Base-by-base conservation (phyloP, 2,113 vertebrate species). In the Donacobius atricapilla region DNA sequence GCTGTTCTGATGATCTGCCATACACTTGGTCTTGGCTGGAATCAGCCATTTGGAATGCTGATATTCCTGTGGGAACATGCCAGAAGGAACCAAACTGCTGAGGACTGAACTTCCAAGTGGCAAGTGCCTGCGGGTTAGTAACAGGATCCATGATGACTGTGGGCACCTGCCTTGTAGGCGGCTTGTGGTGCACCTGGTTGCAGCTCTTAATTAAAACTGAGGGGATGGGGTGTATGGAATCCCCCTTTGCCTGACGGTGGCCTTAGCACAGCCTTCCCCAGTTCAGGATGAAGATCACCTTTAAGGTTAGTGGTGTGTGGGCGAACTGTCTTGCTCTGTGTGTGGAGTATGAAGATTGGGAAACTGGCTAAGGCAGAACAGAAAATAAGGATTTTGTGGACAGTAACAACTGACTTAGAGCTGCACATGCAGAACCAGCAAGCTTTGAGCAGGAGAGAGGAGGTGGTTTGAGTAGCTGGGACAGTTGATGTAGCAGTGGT, bases 11-110 rank as follows among this genome's bases (percentile, higher is more conserved):
- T 71, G 25, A 31, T 73, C 31, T 85, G 75, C 56, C 15, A 0
- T 56, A 4, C 2, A 0, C 53, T 71, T 76, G 33, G 28, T 63
- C 39, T 72, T 75, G 73, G 35, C 68, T 91, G 56, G 35, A 63
- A 28, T 70, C 58, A 54, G 54, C 35, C 0, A 0, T 80, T 83
- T 1, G 4, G 25, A 60, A 7, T 31, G n/a, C 50, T 63, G 42
- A 14, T 69, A 35, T 33, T 83, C 2, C 0, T 47, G 40, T 68
- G 81, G 61, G 2, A 25, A 5, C 7, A 0, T 33, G 6, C 72
- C 2, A 2, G 37, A 51, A 63, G 39, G 76, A 63, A 6, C 50
- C 21, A 15, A 37, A 37, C 37, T 68, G 57, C 44, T 7, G 22
- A 76, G 70, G 23, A 13, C 22, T 15, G 8, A 51, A 11, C 39